phyloP scores from a whole-genome alignment of 1,140 invertebrate species.

The Drosophila ogumai region DNA sequence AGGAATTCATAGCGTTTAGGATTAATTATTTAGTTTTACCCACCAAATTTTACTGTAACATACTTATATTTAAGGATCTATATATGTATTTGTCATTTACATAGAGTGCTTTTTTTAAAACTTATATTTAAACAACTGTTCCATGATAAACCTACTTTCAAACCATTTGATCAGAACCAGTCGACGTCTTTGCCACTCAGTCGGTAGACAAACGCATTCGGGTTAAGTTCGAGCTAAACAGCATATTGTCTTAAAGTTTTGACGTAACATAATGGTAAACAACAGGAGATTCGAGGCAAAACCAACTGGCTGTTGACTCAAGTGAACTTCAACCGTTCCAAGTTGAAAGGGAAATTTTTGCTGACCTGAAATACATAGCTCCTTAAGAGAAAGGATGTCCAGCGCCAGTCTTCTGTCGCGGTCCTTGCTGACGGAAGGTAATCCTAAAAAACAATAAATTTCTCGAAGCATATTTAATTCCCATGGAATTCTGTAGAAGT shows the following conservation, averaged over 20 bases:
- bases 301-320: constrained; percentile 31
- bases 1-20: neutral
- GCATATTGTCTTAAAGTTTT: constrained; percentile 5
- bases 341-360: constrained; percentile 23
- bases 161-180: neutral
- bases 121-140: constrained; percentile 39
- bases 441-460: too few relatives aligned
- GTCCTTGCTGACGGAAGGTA: constrained; percentile 30
- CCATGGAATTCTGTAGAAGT: neutral
- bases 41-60: neutral
- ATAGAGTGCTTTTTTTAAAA: neutral
- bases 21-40: neutral
- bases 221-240: constrained; percentile 14
- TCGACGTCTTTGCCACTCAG: constrained; percentile 10
- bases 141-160: constrained; percentile 10
- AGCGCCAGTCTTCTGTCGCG: constrained; percentile 23
- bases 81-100: constrained; percentile 2
- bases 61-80: neutral
- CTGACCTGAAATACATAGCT: constrained; percentile 1
- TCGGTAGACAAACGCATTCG: constrained; percentile 11
- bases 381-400: constrained; percentile 11
- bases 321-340: constrained; percentile 12
- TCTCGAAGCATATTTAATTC: neutral
- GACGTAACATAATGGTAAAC: constrained; percentile 12
- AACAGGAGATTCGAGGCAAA: neutral